These are phyloP conservation scores for Zootoca vivipara DNA, from an alignment of 2,113 vertebrate species.

Conservation along the genomic window DNA sequence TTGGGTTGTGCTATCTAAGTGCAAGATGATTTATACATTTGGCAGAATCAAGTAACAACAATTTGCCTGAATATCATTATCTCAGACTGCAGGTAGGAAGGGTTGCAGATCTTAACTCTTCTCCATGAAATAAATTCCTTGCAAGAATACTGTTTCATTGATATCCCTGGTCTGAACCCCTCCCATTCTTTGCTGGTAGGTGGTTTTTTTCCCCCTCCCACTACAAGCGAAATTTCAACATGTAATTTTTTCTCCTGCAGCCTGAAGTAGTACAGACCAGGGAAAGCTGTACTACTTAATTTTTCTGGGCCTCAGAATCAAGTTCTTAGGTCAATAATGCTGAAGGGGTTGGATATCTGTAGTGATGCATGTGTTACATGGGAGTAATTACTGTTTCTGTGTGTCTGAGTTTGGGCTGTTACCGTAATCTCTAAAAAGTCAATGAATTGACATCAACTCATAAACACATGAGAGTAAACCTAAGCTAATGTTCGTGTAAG, in stretches of 20 bases:
- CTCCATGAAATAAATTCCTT: neutral
- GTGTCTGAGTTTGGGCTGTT: too few species aligned
- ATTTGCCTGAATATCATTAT: neutral
- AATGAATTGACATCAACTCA: neutral
- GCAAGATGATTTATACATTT: neutral
- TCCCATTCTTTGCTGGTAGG: neutral
- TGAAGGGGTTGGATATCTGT: neutral
- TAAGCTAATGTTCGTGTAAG: neutral
- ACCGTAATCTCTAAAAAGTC: neutral
- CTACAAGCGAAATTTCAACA: neutral
- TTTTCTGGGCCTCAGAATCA: neutral
- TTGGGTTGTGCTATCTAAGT: neutral
- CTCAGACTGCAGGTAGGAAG: neutral
- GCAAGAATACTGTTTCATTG: neutral
- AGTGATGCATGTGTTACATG: neutral
- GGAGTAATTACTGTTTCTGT: neutral
- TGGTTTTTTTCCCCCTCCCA: too few species aligned
- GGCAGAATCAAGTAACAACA: neutral
- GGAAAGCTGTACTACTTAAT: neutral
- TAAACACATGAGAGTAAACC: neutral
- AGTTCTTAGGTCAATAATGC: neutral
- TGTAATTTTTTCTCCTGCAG: neutral
- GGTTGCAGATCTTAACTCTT: neutral
- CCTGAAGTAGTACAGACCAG: neutral
- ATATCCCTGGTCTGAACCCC: neutral